Percentiles rank a stretch among this genome's conserved stretches.
These are phyloP conservation scores for Dasysyrphus tricinctus DNA, from an alignment of 2,888 invertebrate species.

Conservation along the genomic window DNA sequence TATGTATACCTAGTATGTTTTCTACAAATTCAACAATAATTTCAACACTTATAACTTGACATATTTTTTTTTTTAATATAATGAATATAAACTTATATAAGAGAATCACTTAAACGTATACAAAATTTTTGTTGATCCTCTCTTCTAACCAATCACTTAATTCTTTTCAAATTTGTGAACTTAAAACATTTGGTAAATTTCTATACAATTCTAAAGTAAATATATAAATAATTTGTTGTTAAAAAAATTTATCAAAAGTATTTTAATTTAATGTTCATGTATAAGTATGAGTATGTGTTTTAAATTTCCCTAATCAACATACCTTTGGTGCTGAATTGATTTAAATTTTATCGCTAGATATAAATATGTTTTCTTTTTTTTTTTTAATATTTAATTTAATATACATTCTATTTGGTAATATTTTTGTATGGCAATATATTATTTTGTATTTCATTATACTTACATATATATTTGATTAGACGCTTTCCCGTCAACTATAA, in stretches of 20 bases:
- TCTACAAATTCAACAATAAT: conserved; percentile 27
- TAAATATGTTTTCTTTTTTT: background rate
- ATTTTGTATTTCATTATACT: background rate
- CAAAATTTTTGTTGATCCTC: background rate
- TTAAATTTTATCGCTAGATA: conserved; percentile 12
- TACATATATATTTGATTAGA: background rate
- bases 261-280: conserved; percentile 48
- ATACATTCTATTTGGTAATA: background rate
- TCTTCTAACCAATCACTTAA: conserved; percentile 3
- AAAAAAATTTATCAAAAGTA: conserved; percentile 63
- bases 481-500: background rate
- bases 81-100: background rate
- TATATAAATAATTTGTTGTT: conserved; percentile 32
- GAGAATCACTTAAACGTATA: conserved; percentile 30
- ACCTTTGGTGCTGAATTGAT: conserved; percentile 60
- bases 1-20: background rate
- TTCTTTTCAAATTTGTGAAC: background rate
- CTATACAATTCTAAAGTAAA: conserved; percentile 20
- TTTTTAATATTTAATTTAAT: background rate
- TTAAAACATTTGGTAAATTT: background rate
- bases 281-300: conserved; percentile 27
- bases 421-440: conserved; percentile 4
- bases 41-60: conserved; percentile 33
- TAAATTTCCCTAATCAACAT: conserved; percentile 38
- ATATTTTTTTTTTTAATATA: background rate